Evolutionary conservation across 2,113 vertebrate genomes (phyloP), one percentile per base, ranked within the genome.

Genomic region (Oxyruncus cristatus): DNA sequence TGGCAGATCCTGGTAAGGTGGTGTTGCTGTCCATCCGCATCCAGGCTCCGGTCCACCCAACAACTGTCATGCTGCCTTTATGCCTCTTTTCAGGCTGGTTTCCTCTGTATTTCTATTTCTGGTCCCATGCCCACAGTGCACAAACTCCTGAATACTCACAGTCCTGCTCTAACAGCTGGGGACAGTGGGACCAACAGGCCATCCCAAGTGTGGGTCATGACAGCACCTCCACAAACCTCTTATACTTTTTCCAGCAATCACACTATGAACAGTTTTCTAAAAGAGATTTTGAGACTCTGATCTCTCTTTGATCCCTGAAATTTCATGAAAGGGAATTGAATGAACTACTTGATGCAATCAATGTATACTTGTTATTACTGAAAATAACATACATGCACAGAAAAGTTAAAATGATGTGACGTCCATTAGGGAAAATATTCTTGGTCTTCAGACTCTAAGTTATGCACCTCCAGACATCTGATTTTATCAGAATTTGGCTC

Each of bases 131-230:
- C 8, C 17, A 7, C 14, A 19, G 10, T 1, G 4, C 12, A 12
- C 3, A 0, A 1, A 8, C 11, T 23, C 1, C 0, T 0, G 2
- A 11, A 12, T 8, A 4, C 10, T 37, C 13, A 55, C 0, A 0
- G 9, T 21, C 35, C 6, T 59, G 21, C 35, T 30, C 6, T 35
- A 21, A 14, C 4, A 33, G 4, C 27, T 46, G 35, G 14, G 12
- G 20, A 6, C 33, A 18, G 3, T 0, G 28, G 1, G 24, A 7
- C 8, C 22, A 28, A 39, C 22, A 19, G 44, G 13, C 4, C 11
- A 39, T 13, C 11, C 11, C 26, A 33, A 20, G 6, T 1, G 4
- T 52, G 33, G 16, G 30, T 21, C 55, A 12, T 20, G 10, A 0
- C 0, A 78, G 6, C 26, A 32, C 13, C 9, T 21, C 28, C 11